These are phyloP conservation scores for Pyrgus malvae DNA, from an alignment of 2,888 invertebrate species.

Conservation along the genomic window DNA sequence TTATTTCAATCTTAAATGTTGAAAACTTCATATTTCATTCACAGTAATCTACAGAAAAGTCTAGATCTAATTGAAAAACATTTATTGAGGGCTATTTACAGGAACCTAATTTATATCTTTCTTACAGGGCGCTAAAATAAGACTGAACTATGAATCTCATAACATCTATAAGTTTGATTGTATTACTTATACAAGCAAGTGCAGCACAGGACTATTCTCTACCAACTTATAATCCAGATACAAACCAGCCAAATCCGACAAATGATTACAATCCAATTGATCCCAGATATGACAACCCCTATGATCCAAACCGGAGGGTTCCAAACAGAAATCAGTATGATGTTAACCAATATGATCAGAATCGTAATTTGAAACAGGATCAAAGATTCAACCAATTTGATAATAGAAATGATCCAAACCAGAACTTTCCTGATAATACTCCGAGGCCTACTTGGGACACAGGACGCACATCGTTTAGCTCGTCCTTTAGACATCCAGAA, in stretches of 20 bases:
- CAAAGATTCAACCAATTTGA: slow-evolving; percentile 50
- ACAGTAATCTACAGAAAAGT: no score
- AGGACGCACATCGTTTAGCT: slow-evolving; percentile 46
- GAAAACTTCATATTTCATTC: no score
- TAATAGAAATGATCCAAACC: slow-evolving; percentile 46
- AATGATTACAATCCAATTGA: slow-evolving; percentile 60
- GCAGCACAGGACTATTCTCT: slow-evolving; percentile 61
- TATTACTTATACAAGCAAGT: slow-evolving; percentile 50
- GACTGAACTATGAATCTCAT: slow-evolving; percentile 74
- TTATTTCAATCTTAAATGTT: no score
- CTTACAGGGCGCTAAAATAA: slow-evolving; percentile 55
- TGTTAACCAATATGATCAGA: slow-evolving; percentile 34
- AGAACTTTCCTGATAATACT: slow-evolving; percentile 51
- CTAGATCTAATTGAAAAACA: no score
- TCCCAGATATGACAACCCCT: slow-evolving; percentile 64
- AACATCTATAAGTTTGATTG: slow-evolving; percentile 45
- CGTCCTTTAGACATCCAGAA: slow-evolving; percentile 51
- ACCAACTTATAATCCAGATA: slow-evolving; percentile 63
- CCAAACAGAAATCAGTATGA: slow-evolving; percentile 50
- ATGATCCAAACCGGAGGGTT: slow-evolving; percentile 57
- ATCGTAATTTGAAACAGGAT: slow-evolving; percentile 45
- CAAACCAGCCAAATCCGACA: slow-evolving; percentile 55
- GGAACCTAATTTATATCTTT: slow-evolving; percentile 14
- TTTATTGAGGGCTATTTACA: no score
- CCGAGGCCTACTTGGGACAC: slow-evolving; percentile 60